Base-by-base conservation (phyloP, 92 coral and sea anemone species). In the Umimayanthus chanpuru region DNA sequence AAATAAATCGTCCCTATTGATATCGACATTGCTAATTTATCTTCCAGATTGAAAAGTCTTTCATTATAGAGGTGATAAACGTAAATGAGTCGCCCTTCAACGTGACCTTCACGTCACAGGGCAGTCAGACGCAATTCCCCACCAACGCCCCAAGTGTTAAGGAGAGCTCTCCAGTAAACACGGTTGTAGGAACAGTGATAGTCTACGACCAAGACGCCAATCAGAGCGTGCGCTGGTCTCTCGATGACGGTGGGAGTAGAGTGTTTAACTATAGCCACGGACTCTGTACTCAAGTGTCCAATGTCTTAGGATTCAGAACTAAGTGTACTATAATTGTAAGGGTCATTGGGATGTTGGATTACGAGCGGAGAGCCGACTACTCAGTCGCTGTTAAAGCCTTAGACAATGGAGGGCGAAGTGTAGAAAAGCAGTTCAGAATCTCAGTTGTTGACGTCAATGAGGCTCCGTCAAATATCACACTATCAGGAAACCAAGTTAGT, bases 71-170 rank as follows among this genome's bases (percentile, higher is more conserved):
- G 82, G 97, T 97, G 8, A 82, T 97, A 80, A 89, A 97, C 80
- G 94, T 89, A 29, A 94, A 97, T 88, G 99, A 97, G 75, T 92
- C 98, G 2, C 99, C 99, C 1, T 85, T 95, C 84, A 87, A 77
- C 85, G 90, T 95, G 83, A 93, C 93, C 81, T 85, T 95, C 20
- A 94, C 94, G 0, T 90, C 98, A 41, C 88, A 76, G 21, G 92
- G 90, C 41, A 97, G 98, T 6, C 98, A 95, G 85, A 77, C 88
- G 85, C 21, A 86, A 8, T 97, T 95, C 81, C 90, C 96, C 4
- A 73, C 40, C 2, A 91, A 94, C 83, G 32, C 86, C 80, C 94
- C 96, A 14, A 91, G 92, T 16, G 91, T 91, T 66, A 90, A 91
- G 21, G 99, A 95, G 83, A 95, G 95, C 72, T 91, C 97, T 0